These are phyloP conservation scores for Ascidia mentula DNA, from an alignment of 23 tunicate genomes.

Conservation along the genomic window DNA sequence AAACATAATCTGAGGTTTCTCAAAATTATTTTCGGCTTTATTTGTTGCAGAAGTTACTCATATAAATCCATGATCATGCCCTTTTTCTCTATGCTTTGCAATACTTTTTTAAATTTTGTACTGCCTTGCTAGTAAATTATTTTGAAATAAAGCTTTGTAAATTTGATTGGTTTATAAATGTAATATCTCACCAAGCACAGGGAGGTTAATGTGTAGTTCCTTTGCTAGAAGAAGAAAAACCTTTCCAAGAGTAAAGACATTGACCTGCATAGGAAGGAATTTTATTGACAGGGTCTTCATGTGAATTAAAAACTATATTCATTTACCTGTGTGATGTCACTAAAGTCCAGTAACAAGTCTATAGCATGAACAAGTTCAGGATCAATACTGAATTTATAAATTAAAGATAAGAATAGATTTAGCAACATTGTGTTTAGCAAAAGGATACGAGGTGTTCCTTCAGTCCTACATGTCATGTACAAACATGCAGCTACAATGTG, in stretches of 20 bases:
- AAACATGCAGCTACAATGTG: slow-evolving; percentile 92
- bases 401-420: slow-evolving; percentile 3
- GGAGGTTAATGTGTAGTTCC: slow-evolving; percentile 90
- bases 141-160: not conserved
- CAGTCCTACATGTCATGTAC: slow-evolving; percentile 91
- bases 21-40: not conserved
- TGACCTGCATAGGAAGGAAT: slow-evolving; percentile 42
- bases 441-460: slow-evolving; percentile 95
- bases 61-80: not conserved
- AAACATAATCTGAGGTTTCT: slow-evolving; percentile 1
- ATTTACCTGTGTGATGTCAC: slow-evolving; percentile 85
- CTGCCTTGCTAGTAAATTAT: too few relatives aligned
- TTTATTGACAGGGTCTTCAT: not conserved
- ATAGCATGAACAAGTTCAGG: too few relatives aligned
- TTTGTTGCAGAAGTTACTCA: not conserved
- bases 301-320: not conserved
- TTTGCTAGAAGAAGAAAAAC: slow-evolving; percentile 72
- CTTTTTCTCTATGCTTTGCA: not conserved
- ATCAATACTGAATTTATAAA: too few relatives aligned
- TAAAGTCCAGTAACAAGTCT: slow-evolving; percentile 90
- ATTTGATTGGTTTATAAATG: not conserved
- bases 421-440: not conserved
- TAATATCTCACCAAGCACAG: slow-evolving; percentile 72
- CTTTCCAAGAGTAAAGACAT: slow-evolving; percentile 86
- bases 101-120: too few relatives aligned